Evolutionary conservation across 2,888 invertebrate species (phyloP).

Genomic region (Timandra comae): DNA sequence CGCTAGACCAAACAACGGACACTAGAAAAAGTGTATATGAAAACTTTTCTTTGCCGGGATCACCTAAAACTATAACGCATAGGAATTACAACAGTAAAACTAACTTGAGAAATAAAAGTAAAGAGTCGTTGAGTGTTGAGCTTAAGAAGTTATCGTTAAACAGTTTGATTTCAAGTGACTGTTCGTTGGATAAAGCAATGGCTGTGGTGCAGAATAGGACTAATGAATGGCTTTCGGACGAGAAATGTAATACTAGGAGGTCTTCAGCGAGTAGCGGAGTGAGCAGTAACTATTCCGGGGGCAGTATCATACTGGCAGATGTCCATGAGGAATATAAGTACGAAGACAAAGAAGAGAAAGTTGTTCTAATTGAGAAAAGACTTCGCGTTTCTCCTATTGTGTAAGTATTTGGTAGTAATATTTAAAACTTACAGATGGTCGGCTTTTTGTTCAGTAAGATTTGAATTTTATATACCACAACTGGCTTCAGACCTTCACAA

Average conservation of each 20-base stretch:
- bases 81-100: constrained; percentile 57
- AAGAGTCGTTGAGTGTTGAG: constrained; percentile 7
- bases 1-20: constrained; percentile 39
- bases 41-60: constrained; percentile 64
- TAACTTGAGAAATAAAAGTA: constrained; percentile 44
- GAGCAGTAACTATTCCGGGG: constrained; percentile 57
- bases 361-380: constrained; percentile 82
- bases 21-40: constrained; percentile 52
- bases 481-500: no score
- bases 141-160: constrained; percentile 7
- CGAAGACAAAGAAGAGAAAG: constrained; percentile 82
- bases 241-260: constrained; percentile 51
- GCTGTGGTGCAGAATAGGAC: constrained; percentile 58
- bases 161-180: constrained; percentile 16
- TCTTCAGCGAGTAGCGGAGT: constrained; percentile 68
- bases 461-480: no score
- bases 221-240: constrained; percentile 53
- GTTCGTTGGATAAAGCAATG: constrained; percentile 45
- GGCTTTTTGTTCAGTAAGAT: no score
- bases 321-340: constrained; percentile 86
- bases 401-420: no score
- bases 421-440: no score
- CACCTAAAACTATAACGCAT: constrained; percentile 56
- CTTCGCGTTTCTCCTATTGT: constrained; percentile 69
- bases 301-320: constrained; percentile 70